Conservation (phyloP, 2,113 vertebrate species). For the Bubo scandiacus region DNA sequence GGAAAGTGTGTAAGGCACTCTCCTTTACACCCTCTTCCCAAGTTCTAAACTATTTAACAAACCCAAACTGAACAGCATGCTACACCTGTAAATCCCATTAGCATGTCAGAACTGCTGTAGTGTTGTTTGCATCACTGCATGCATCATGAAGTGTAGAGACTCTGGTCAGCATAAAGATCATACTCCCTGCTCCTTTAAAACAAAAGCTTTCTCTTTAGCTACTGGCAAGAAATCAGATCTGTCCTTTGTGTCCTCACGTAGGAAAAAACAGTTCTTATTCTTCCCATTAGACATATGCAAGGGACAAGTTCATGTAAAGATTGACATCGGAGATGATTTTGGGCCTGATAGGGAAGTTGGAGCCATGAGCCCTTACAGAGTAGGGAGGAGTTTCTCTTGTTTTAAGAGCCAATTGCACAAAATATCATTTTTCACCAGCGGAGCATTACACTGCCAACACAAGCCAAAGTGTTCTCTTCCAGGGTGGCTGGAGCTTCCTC, state of each 20-base stretch:
- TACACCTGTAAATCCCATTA: constrained; percentile 4
- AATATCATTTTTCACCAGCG: not conserved
- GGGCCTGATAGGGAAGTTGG: not conserved
- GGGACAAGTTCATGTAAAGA: not conserved
- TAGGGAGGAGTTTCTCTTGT: not conserved
- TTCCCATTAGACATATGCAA: not conserved
- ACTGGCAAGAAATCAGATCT: not conserved
- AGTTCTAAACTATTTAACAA: not conserved
- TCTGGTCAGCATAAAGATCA: not conserved
- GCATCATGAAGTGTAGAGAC: not conserved
- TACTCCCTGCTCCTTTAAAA: not conserved
- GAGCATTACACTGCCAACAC: not conserved
- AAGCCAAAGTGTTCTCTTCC: not conserved
- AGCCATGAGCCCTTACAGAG: not conserved
- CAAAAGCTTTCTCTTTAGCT: not conserved
- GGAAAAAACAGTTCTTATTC: not conserved
- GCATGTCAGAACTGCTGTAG: not conserved
- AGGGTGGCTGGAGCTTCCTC: not conserved
- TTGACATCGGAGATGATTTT: not conserved
- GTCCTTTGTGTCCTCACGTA: not conserved
- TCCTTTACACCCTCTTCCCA: not conserved
- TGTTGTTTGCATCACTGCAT: not conserved
- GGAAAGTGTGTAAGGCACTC: not conserved
- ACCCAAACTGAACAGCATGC: constrained; percentile 10
- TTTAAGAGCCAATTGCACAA: not conserved